These are phyloP conservation scores for Gasteruption jaculator DNA, from an alignment of 2,888 invertebrate genomes.

Conservation along the genomic window DNA sequence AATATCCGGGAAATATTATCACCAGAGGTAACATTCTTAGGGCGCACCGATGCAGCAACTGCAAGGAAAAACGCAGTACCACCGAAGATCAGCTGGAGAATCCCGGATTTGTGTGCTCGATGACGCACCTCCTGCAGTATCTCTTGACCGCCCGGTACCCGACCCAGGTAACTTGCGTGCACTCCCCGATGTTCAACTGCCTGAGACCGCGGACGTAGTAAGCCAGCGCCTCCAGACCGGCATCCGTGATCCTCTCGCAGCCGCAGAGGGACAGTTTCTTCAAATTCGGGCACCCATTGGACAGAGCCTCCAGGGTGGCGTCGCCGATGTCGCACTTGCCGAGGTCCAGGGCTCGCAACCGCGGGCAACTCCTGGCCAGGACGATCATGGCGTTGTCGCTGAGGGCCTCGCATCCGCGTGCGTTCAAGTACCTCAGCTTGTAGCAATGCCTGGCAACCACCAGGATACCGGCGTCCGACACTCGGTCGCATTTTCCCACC, in stretches of 20 bases:
- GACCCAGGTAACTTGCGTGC: slow-evolving; percentile 75
- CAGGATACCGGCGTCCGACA: slow-evolving; percentile 85
- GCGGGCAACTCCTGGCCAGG: slow-evolving; percentile 78
- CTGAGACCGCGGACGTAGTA: slow-evolving; percentile 86
- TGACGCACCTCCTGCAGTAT: slow-evolving; percentile 87
- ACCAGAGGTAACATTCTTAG: too few species aligned
- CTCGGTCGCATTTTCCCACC: slow-evolving; percentile 89
- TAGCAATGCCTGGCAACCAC: slow-evolving; percentile 84
- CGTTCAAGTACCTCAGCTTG: slow-evolving; percentile 84
- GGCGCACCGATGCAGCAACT: too few species aligned
- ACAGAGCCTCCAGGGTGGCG: slow-evolving; percentile 78
- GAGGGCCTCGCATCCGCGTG: slow-evolving; percentile 87
- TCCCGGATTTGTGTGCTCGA: slow-evolving; percentile 93
- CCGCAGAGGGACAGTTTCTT: slow-evolving; percentile 86
- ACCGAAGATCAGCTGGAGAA: slow-evolving; percentile 62
- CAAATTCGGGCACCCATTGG: slow-evolving; percentile 85
- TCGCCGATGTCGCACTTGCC: slow-evolving; percentile 94
- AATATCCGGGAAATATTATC: too few species aligned
- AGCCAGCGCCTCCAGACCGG: slow-evolving; percentile 82
- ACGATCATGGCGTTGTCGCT: slow-evolving; percentile 90
- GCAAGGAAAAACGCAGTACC: too few species aligned
- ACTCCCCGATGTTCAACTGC: slow-evolving; percentile 90
- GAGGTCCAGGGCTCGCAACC: slow-evolving; percentile 81
- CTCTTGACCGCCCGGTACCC: slow-evolving; percentile 89
- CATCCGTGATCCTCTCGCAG: slow-evolving; percentile 87